Conservation (phyloP, 2,888 invertebrate species). For the Rhingia rostrata region DNA sequence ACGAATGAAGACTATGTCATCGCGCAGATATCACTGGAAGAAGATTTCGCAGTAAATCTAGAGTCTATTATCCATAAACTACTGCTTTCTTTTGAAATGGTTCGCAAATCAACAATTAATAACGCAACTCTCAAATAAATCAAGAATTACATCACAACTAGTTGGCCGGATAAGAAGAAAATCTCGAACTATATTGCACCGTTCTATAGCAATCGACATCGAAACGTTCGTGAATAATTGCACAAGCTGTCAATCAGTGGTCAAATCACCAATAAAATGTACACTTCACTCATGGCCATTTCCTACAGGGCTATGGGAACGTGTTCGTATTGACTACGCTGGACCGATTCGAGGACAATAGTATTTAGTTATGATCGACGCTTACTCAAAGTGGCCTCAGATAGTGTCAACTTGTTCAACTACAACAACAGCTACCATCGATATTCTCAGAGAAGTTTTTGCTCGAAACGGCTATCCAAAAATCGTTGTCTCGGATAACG, state of each 20-base stretch:
- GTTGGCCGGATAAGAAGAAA: neutral
- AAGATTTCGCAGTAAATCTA: too few species aligned
- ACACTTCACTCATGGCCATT: neutral
- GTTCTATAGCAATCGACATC: neutral
- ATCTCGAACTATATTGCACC: neutral
- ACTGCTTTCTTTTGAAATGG: too few species aligned
- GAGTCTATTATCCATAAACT: too few species aligned
- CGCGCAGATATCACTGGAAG: too few species aligned
- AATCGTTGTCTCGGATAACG: neutral
- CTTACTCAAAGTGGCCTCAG: neutral
- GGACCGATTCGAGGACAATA: neutral
- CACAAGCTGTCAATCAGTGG: neutral
- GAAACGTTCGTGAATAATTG: neutral
- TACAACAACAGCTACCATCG: neutral
- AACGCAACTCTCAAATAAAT: neutral
- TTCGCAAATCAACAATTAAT: too few species aligned
- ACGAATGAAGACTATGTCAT: too few species aligned
- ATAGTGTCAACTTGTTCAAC: neutral
- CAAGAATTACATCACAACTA: conserved; percentile 7
- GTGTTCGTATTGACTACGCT: neutral
- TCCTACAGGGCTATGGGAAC: neutral
- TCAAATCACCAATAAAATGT: neutral
- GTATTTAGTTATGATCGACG: neutral
- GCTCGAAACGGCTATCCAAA: neutral
- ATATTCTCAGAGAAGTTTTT: neutral